Evolutionary conservation across 2,888 invertebrate genomes (phyloP).

Genomic region (Ypsolopha scabrella): DNA sequence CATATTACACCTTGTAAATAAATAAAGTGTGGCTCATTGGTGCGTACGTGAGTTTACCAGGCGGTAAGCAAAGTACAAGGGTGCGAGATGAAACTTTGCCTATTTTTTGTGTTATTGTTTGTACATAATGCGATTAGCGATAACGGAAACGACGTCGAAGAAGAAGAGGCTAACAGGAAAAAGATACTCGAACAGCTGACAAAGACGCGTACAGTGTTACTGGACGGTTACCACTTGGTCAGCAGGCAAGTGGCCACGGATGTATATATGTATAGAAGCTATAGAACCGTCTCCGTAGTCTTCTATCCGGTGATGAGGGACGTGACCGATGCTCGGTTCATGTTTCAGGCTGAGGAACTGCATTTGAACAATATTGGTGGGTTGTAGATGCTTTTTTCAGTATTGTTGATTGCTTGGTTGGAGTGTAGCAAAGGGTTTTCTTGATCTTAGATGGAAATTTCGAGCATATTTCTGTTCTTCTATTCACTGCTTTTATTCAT

Average conservation of each 20-base stretch:
- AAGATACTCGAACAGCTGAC: constrained; percentile 50
- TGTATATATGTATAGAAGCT: constrained; percentile 58
- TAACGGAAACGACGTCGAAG: constrained; percentile 29
- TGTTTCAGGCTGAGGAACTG: constrained; percentile 61
- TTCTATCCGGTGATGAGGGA: constrained; percentile 52
- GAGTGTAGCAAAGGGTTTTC: too few species aligned
- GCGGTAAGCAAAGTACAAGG: neutral
- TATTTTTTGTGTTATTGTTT: constrained; percentile 31
- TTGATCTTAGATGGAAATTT: too few species aligned
- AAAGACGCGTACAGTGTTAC: constrained; percentile 45
- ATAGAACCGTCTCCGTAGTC: constrained; percentile 57
- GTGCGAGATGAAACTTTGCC: constrained; percentile 36
- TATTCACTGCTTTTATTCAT: too few species aligned
- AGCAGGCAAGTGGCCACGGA: constrained; percentile 55
- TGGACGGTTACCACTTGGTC: constrained; percentile 53
- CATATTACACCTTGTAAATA: neutral
- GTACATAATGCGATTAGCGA: constrained; percentile 36
- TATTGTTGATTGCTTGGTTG: constrained; percentile 1
- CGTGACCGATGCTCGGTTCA: constrained; percentile 53
- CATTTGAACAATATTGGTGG: constrained; percentile 63
- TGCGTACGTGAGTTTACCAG: too few species aligned
- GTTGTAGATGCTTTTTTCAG: constrained; percentile 13
- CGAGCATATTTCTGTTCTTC: too few species aligned
- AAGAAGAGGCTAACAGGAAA: constrained; percentile 45
- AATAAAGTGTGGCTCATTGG: neutral